Percentiles rank a stretch among this genome's conserved stretches.
Evolutionary conservation across 2,113 vertebrate species (phyloP).

Genomic region (Pelodiscus sinensis): DNA sequence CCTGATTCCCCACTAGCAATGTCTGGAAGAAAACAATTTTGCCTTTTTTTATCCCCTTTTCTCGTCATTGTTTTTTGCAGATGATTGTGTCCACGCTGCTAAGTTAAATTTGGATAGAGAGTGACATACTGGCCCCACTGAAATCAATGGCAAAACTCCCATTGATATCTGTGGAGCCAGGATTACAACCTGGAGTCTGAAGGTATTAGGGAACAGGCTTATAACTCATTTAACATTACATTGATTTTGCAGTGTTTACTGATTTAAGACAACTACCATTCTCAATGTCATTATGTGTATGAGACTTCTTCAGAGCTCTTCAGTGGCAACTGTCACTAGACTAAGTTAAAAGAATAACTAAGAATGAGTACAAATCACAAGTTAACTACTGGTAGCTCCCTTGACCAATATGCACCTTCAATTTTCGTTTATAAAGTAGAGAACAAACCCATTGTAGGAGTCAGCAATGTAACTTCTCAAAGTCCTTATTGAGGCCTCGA

Average conservation of each 20-base stretch:
- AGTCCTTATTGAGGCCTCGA: constrained; percentile 27
- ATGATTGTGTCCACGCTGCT: background rate
- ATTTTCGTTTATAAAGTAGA: background rate
- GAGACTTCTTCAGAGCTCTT: background rate
- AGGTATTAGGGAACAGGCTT: background rate
- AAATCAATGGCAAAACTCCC: background rate
- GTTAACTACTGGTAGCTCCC: background rate
- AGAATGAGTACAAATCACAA: background rate
- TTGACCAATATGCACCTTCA: background rate
- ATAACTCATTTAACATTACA: background rate
- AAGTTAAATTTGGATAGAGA: background rate
- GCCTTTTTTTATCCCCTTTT: background rate
- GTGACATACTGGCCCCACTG: background rate
- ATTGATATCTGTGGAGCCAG: background rate
- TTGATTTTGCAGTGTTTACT: background rate
- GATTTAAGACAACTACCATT: background rate
- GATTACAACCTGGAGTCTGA: background rate
- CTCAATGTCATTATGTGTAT: background rate
- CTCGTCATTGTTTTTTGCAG: background rate
- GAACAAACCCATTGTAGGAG: background rate
- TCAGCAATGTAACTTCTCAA: background rate
- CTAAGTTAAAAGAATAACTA: background rate
- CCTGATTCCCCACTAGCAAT: background rate
- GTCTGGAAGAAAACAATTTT: background rate
- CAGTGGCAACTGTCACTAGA: background rate